Evolutionary conservation across 2,797 vertebrate species (phyloP).

Genomic region (Scleropages formosus): DNA sequence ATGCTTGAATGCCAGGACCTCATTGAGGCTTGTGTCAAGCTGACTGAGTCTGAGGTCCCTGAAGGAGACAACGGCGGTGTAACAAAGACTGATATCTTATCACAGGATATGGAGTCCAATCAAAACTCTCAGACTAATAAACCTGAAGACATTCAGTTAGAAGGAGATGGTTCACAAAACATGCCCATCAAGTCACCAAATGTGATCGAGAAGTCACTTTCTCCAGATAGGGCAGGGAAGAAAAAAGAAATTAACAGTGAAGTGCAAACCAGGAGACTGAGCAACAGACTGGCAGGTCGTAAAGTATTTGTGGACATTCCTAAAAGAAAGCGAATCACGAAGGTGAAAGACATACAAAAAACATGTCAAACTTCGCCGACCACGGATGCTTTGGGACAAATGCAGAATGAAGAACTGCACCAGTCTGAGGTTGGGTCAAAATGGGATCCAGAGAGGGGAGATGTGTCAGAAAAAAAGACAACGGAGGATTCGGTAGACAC

Average conservation of each 20-base stretch:
- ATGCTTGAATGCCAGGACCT: constrained; percentile 84
- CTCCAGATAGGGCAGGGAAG: constrained; percentile 55
- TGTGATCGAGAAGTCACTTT: constrained; percentile 36
- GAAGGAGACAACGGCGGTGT: not conserved
- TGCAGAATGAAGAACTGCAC: not conserved
- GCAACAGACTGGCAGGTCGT: constrained; percentile 69
- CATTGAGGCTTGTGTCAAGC: constrained; percentile 74
- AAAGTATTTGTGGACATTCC: constrained; percentile 75
- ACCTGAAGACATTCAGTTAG: not conserved
- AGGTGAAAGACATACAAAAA: constrained; percentile 64
- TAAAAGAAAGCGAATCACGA: constrained; percentile 68
- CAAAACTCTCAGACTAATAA: not conserved
- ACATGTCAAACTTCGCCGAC: constrained; percentile 35
- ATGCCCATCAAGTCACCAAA: constrained; percentile 1
- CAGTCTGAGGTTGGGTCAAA: not conserved
- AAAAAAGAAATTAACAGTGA: constrained; percentile 58
- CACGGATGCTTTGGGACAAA: constrained; percentile 7
- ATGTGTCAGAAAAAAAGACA: constrained; percentile 14
- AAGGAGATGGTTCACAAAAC: not conserved
- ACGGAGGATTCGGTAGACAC: not conserved
- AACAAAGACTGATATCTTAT: not conserved
- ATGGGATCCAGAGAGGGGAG: constrained; percentile 8
- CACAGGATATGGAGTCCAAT: constrained; percentile 6
- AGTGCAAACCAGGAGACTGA: constrained; percentile 61
- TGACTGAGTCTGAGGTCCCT: constrained; percentile 42